A percentile compares a stretch with the other conserved stretches of the same genome.
Evolutionary conservation across 2,888 invertebrate species (phyloP).

Genomic region (Noctuana brunneofusca): DNA sequence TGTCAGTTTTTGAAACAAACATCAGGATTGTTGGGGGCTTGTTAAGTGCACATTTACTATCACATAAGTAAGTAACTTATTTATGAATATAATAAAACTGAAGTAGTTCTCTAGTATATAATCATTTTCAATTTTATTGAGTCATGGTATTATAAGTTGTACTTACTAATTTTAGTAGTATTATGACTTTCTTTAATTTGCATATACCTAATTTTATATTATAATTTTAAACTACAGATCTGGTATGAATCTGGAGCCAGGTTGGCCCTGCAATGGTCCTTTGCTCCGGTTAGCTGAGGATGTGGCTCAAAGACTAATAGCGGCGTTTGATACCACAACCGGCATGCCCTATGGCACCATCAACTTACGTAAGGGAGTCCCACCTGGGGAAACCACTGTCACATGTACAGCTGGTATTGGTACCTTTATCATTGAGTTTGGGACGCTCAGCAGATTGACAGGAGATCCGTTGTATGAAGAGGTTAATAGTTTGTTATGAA

Average conservation of each 20-base stretch:
- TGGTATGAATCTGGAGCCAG: conserved; percentile 91
- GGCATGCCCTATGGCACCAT: conserved; percentile 99
- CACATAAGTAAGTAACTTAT: conserved; percentile 84
- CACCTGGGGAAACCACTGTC: conserved; percentile 96
- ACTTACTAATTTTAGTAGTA: no score
- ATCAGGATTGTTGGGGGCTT: conserved; percentile 98
- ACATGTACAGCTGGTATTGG: conserved; percentile 99
- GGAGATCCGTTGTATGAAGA: conserved; percentile 98
- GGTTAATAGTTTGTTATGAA: no score
- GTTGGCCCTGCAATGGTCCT: conserved; percentile 99
- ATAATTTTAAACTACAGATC: conserved; percentile 76
- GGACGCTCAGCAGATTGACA: conserved; percentile 94
- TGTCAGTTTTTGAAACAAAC: conserved; percentile 99
- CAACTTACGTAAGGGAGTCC: conserved; percentile 95
- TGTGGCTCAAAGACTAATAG: conserved; percentile 94
- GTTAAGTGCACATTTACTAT: conserved; percentile 96
- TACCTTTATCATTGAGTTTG: conserved; percentile 98
- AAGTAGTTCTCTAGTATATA: neutral
- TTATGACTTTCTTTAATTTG: no score
- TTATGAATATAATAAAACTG: neutral
- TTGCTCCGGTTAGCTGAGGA: conserved; percentile 95
- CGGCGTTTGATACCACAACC: conserved; percentile 94
- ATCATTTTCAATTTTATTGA: no score
- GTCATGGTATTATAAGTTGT: no score
- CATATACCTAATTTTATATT: neutral